Base-by-base conservation (phyloP, 2,888 invertebrate genomes). In the Andrena hattorfiana region DNA sequence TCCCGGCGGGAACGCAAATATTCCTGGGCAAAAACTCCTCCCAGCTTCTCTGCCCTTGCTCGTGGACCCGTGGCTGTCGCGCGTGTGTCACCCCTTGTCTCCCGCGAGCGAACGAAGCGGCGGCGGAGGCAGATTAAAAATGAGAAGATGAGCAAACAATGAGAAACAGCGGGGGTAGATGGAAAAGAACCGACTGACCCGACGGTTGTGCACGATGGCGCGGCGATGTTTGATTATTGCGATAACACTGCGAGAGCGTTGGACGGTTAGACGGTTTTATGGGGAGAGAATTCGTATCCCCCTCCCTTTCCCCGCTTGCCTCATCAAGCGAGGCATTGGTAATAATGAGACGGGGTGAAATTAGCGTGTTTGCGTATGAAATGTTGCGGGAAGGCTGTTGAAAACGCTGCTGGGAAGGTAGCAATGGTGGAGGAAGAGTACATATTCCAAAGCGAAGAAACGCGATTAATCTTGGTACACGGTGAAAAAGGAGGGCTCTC, bases 1-100 rank as follows among this genome's bases (percentile, higher is more conserved):
- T 76, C 72, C 49, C 51, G 42, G 28, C 2, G n/a, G 26, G 20
- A 75, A 75, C 48, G 64, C 64, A 49, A 81, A 56, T 56, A 72
- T 63, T 67, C 16, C 54, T 10, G 26, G 28, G 30, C 35, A 62
- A 85, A 73, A 68, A 67, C 35, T 23, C 10, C 8, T 7, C 16
- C 10, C 20, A 10, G 32, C n/a, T 2, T 42, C 30, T 30, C 16
- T 2, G 4, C 13, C 20, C 10, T 10, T 10, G 8, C 42, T 20
- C 54, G 54, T 8, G 54, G 54, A 7, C 20, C 54, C 4, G 20
- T 10, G 54, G 54, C 54, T 54, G 54, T 54, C 54, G 54, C 54
- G 20, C 54, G 20, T 32, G 32, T 13, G 13, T 68, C 51, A 49
- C 60, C 20, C 13, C 30, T n/a, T 30, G 26, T 28, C 26, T 7